Evolutionary conservation across 2,797 vertebrate species (phyloP).

Genomic region (Oreochromis grahami): DNA sequence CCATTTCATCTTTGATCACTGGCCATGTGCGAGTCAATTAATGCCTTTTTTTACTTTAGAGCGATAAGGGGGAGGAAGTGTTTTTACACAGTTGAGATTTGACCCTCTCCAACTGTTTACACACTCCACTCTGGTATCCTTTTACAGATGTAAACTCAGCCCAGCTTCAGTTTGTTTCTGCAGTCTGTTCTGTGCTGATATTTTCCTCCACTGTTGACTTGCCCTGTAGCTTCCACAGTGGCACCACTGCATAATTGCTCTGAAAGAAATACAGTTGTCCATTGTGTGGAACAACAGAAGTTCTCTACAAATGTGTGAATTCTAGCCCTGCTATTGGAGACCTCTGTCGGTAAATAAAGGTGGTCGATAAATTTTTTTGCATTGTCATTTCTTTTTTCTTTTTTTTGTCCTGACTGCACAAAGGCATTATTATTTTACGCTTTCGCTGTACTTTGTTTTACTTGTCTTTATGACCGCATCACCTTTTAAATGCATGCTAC

Average conservation of each 20-base stretch:
- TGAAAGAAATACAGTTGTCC: conserved; percentile 81
- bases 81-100: conserved; percentile 24
- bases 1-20: conserved; percentile 41
- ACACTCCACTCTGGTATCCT: conserved; percentile 63
- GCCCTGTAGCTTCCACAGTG: conserved; percentile 67
- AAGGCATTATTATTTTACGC: not conserved
- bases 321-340: conserved; percentile 81
- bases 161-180: conserved; percentile 48
- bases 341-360: conserved; percentile 84
- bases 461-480: not conserved
- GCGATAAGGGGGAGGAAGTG: conserved; percentile 20
- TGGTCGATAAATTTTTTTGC: conserved; percentile 76
- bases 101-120: conserved; percentile 48
- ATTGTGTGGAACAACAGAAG: conserved; percentile 68
- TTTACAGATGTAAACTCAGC: conserved; percentile 39
- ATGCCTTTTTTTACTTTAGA: conserved; percentile 39
- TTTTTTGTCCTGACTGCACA: not conserved
- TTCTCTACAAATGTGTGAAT: conserved; percentile 80
- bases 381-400: conserved; percentile 45
- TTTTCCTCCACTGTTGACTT: conserved; percentile 54
- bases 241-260: conserved; percentile 78
- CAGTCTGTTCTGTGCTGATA: conserved; percentile 50
- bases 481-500: not conserved
- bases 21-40: conserved; percentile 25
- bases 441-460: not conserved